Conservation (phyloP, 2,888 invertebrate species). For the Melanostoma scalare region DNA sequence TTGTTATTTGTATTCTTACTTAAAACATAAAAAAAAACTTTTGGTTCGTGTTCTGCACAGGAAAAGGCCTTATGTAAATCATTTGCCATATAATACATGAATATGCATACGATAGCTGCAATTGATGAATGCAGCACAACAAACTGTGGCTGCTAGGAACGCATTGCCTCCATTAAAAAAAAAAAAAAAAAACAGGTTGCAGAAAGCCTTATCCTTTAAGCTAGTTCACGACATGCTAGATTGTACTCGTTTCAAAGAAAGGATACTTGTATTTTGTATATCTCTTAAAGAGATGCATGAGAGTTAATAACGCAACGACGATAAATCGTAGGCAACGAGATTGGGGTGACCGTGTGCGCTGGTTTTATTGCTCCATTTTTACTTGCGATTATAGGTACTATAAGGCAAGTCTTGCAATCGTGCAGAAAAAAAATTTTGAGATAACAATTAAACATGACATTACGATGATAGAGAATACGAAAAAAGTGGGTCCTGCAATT, state of each 20-base stretch:
- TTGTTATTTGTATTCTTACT: slow-evolving; percentile 34
- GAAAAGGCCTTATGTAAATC: slow-evolving; percentile 42
- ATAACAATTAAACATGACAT: too few species aligned
- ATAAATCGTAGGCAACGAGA: slow-evolving; percentile 6
- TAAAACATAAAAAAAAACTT: neutral
- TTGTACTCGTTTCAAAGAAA: too few species aligned
- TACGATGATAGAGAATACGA: too few species aligned
- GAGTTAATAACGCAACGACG: slow-evolving; percentile 4
- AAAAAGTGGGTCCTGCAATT: too few species aligned
- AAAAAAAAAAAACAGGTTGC: neutral
- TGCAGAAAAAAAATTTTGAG: too few species aligned
- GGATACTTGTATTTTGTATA: too few species aligned
- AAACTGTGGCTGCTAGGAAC: slow-evolving; percentile 10
- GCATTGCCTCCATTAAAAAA: neutral
- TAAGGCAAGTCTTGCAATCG: too few species aligned
- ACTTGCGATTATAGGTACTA: too few species aligned
- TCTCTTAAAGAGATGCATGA: slow-evolving; percentile 11
- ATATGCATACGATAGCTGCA: neutral
- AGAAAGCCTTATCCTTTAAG: slow-evolving; percentile 5
- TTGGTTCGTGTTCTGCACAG: slow-evolving; percentile 17
- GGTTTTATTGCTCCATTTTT: too few species aligned
- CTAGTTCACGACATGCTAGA: neutral
- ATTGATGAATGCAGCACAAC: slow-evolving; percentile 1
- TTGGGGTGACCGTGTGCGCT: too few species aligned
- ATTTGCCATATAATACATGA: neutral